These are phyloP conservation scores for Malthinus seriepunctatus DNA, from an alignment of 2,888 invertebrate species.

Conservation along the genomic window DNA sequence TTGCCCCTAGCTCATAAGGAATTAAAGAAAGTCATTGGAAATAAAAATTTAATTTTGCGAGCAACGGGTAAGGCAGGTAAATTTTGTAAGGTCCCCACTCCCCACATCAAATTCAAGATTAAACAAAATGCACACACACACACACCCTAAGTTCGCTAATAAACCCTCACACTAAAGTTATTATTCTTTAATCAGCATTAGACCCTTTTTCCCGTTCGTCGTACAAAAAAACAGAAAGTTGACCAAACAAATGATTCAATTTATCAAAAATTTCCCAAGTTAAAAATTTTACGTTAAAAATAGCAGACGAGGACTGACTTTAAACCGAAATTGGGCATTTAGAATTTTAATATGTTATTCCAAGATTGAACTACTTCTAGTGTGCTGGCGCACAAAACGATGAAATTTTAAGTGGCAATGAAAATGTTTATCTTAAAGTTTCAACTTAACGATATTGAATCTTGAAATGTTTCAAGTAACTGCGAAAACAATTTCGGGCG, in stretches of 20 bases:
- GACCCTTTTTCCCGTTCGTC: constrained; percentile 4
- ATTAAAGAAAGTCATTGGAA: too few relatives aligned
- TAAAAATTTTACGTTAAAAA: neutral
- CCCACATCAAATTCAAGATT: too few relatives aligned
- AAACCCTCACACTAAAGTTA: constrained; percentile 9
- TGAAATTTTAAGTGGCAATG: neutral
- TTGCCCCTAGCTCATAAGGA: too few relatives aligned
- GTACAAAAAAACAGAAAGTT: constrained; percentile 12
- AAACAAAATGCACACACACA: too few relatives aligned
- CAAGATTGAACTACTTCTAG: neutral
- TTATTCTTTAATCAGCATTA: constrained; percentile 30
- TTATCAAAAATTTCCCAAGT: neutral
- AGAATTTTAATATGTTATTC: neutral
- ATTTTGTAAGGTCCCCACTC: too few relatives aligned
- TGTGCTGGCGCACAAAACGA: neutral
- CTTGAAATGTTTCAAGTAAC: constrained; percentile 15
- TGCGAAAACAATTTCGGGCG: constrained; percentile 19
- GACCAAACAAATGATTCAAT: constrained; percentile 10
- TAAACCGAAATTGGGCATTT: neutral
- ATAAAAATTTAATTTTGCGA: too few relatives aligned
- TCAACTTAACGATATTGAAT: constrained; percentile 16
- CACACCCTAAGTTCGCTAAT: too few relatives aligned
- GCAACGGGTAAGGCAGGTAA: too few relatives aligned
- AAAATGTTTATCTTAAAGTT: constrained; percentile 7
- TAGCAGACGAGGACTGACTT: too few relatives aligned